A percentile compares a stretch with the other conserved stretches of the same genome.
phyloP scores from a whole-genome alignment of 2,888 invertebrate species.

The Ypsolopha sequella region DNA sequence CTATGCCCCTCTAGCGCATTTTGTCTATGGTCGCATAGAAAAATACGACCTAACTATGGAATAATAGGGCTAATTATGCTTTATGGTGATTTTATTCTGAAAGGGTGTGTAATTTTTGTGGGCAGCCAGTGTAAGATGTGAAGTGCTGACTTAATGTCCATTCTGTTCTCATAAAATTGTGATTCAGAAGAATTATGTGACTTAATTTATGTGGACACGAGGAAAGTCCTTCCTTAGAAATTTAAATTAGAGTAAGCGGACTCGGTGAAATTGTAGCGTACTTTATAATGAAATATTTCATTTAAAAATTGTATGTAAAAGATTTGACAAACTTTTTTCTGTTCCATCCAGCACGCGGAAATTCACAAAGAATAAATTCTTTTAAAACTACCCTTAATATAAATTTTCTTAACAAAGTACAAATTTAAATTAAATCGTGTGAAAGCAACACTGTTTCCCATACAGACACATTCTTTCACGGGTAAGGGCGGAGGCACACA shows the following conservation, averaged over 20 bases:
- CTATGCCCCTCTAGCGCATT: slow-evolving; percentile 27
- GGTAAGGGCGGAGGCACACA: slow-evolving; percentile 1
- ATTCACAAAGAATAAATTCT: no score
- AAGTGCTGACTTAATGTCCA: slow-evolving; percentile 3
- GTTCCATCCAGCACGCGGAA: no score
- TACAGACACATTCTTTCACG: background rate
- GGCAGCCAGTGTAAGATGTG: slow-evolving; percentile 4
- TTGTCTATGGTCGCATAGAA: slow-evolving; percentile 10
- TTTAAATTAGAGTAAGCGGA: no score
- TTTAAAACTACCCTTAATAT: no score
- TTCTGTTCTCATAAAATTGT: slow-evolving; percentile 1
- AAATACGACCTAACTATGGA: slow-evolving; percentile 41
- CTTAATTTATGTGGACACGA: background rate
- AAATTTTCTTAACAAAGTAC: no score
- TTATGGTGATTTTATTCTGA: slow-evolving; percentile 56
- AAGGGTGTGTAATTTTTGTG: slow-evolving; percentile 48
- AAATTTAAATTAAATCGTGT: background rate
- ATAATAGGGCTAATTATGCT: slow-evolving; percentile 63
- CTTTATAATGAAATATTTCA: background rate
- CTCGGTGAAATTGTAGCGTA: no score
- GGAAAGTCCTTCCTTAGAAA: no score
- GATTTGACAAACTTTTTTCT: no score
- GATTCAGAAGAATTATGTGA: background rate
- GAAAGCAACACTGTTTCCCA: background rate
- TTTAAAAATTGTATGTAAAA: no score